A percentile compares a stretch with the other conserved stretches of the same genome.
These are phyloP conservation scores for Acronicta psi DNA, from an alignment of 2,888 invertebrate species.

Conservation along the genomic window DNA sequence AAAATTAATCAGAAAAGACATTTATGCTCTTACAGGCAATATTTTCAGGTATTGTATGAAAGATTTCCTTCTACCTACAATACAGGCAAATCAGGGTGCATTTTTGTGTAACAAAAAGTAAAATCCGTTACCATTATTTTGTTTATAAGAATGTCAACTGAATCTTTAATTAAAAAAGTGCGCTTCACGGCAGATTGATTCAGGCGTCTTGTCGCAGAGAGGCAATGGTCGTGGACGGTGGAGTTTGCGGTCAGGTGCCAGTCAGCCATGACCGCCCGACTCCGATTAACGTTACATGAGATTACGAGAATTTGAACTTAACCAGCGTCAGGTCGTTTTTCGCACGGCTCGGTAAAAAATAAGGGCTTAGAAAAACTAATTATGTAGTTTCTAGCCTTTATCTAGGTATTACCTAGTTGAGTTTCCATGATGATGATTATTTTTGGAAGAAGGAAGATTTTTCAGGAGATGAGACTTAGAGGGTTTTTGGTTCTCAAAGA, in stretches of 20 bases:
- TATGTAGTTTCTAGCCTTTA: too few species aligned
- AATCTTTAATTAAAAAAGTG: constrained; percentile 17
- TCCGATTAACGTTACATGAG: constrained; percentile 33
- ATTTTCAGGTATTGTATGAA: too few species aligned
- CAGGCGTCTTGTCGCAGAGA: constrained; percentile 7
- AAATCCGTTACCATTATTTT: background rate
- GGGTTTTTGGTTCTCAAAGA: too few species aligned
- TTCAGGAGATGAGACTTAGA: too few species aligned
- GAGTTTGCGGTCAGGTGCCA: constrained; percentile 42
- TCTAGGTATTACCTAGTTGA: too few species aligned
- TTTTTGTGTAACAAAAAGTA: background rate
- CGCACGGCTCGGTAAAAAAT: background rate
- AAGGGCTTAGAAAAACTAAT: background rate
- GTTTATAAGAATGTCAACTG: background rate
- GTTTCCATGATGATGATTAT: too few species aligned
- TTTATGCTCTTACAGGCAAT: too few species aligned
- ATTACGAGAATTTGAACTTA: constrained; percentile 14
- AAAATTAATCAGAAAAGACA: too few species aligned
- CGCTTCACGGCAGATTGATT: constrained; percentile 20
- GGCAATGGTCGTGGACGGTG: constrained; percentile 25
- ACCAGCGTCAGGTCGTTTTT: constrained; percentile 5
- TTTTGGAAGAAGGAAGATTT: too few species aligned
- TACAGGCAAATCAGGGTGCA: too few species aligned
- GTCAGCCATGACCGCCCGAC: constrained; percentile 43
- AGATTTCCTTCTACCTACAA: too few species aligned